Evolutionary conservation across 2,113 vertebrate genomes (phyloP).

Genomic region (Dasyprocta punctata): DNA sequence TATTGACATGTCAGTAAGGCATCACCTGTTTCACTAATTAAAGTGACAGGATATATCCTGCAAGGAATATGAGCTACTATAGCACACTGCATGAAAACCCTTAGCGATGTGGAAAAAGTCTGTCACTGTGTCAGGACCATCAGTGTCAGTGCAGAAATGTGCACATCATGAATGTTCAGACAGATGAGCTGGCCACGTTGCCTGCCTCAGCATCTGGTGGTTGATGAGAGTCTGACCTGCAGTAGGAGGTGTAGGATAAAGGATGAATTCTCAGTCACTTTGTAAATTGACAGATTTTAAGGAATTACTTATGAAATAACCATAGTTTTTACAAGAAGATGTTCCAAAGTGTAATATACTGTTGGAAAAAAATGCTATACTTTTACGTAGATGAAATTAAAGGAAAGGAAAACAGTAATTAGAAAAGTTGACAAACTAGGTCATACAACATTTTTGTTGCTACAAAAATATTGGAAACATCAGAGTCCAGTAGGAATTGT

Average conservation of each 20-base stretch:
- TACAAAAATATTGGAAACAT: not conserved
- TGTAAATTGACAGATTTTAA: not conserved
- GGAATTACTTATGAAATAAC: slow-evolving; percentile 11
- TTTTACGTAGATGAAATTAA: not conserved
- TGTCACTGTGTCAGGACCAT: slow-evolving; percentile 38
- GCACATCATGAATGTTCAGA: not conserved
- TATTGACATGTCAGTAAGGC: slow-evolving; percentile 57
- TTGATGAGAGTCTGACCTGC: not conserved
- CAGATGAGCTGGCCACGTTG: not conserved
- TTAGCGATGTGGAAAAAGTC: slow-evolving; percentile 53
- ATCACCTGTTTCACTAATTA: slow-evolving; percentile 43
- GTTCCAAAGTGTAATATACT: not conserved
- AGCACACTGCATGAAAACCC: slow-evolving; percentile 26
- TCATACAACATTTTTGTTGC: not conserved
- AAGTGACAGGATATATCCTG: slow-evolving; percentile 69
- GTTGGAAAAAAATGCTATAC: not conserved
- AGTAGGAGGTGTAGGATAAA: not conserved
- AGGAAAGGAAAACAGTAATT: not conserved
- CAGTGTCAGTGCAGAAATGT: not conserved
- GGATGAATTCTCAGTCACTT: not conserved
- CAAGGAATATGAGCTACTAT: not conserved
- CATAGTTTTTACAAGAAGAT: not conserved
- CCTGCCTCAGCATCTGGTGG: not conserved
- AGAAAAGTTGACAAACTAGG: not conserved
- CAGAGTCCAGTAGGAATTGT: not conserved